These are phyloP conservation scores for Drosophila melanogaster DNA, from an alignment of 1,140 invertebrate genomes.

Conservation along the genomic window Release_6_plus_ISO1_MT NT_033779.5:5969001-5969500, in stretches of 20 bases:
- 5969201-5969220: conserved; percentile 4
- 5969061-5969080: conserved; percentile 10
- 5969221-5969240: conserved; percentile 13
- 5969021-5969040: conserved; percentile 50
- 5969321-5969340: conserved; percentile 62
- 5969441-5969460: conserved; percentile 54
- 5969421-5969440: conserved; percentile 50
- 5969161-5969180: conserved; percentile 60
- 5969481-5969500: conserved; percentile 61
- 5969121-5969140: conserved; percentile 48
- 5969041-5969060: conserved; percentile 42
- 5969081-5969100: not conserved
- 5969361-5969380: conserved; percentile 47
- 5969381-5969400: conserved; percentile 37
- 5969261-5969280: conserved; percentile 5
- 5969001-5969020: conserved; percentile 59
- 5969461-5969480: conserved; percentile 60
- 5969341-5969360: conserved; percentile 58
- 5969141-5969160: conserved; percentile 52
- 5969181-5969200: conserved; percentile 53
- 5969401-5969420: conserved; percentile 24
- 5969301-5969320: conserved; percentile 57
- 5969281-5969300: conserved; percentile 39
- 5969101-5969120: conserved; percentile 27
- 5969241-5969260: conserved; percentile 37